Conservation (phyloP, 2,113 vertebrate species). For the Saguinus midas region DNA sequence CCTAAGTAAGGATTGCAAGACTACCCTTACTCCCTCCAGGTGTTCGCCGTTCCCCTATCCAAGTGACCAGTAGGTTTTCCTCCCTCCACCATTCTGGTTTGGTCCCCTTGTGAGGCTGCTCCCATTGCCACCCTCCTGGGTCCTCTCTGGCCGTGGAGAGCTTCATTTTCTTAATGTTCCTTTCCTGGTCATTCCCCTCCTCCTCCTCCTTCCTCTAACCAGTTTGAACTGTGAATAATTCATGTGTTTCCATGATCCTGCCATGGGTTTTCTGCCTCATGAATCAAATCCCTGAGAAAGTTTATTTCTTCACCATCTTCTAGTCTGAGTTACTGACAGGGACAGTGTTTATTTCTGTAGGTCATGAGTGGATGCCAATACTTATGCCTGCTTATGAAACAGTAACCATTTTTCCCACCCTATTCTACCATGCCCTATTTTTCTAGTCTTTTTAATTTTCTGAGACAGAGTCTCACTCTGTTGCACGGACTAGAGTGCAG, state of each 20-base stretch:
- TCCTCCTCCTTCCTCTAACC: not conserved
- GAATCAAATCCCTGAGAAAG: conserved; percentile 62
- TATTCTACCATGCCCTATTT: not conserved
- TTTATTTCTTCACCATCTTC: conserved; percentile 62
- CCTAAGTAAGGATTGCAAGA: not conserved
- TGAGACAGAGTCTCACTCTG: too few relatives aligned
- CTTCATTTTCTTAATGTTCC: not conserved
- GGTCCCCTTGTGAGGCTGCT: not conserved
- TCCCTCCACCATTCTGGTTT: not conserved
- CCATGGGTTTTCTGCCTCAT: conserved; percentile 27
- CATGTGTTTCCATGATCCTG: conserved; percentile 57
- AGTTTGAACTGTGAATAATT: conserved; percentile 64
- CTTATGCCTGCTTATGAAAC: not conserved
- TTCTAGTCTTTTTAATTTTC: not conserved
- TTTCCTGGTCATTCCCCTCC: not conserved
- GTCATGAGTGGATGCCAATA: not conserved
- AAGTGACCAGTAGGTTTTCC: not conserved
- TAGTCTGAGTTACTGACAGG: conserved; percentile 26
- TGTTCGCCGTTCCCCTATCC: not conserved
- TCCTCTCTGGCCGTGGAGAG: not conserved
- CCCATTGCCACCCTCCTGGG: not conserved
- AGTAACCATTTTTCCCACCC: not conserved
- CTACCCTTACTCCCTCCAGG: not conserved
- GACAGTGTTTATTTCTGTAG: conserved; percentile 42
- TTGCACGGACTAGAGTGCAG: too few relatives aligned